phyloP scores from a whole-genome alignment of 1,140 invertebrate species.

The Copidosoma floridanum region DNA sequence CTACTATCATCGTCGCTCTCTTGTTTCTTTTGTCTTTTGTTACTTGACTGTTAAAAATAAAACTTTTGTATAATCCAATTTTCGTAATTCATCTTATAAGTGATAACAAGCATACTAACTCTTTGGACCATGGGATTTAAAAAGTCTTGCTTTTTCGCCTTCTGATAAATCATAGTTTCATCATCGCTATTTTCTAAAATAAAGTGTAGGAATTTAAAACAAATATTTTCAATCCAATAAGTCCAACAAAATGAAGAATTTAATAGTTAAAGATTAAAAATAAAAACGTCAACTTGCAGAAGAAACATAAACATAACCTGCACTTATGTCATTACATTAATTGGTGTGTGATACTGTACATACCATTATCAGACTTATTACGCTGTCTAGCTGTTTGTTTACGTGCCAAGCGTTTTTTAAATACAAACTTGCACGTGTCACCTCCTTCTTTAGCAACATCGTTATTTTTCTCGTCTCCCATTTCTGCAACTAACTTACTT shows the following conservation, averaged over 20 bases:
- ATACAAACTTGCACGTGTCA: slow-evolving; percentile 48
- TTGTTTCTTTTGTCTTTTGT: slow-evolving; percentile 34
- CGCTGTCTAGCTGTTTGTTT: slow-evolving; percentile 49
- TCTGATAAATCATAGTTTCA: slow-evolving; percentile 56
- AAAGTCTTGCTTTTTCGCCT: slow-evolving; percentile 55
- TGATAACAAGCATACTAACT: slow-evolving; percentile 41
- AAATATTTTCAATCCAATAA: too few relatives aligned
- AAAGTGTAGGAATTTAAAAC: too few relatives aligned
- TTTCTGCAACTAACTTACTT: too few relatives aligned
- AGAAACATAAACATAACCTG: too few relatives aligned
- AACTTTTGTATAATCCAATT: background rate
- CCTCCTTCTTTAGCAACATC: too few relatives aligned
- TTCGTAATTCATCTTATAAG: background rate
- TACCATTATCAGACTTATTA: slow-evolving; percentile 37
- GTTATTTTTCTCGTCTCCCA: slow-evolving; percentile 33
- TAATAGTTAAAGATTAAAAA: too few relatives aligned
- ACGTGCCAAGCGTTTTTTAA: slow-evolving; percentile 54
- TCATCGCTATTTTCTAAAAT: slow-evolving; percentile 55
- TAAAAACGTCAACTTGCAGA: too few relatives aligned
- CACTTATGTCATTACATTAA: too few relatives aligned
- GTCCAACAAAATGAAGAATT: too few relatives aligned
- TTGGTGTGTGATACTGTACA: slow-evolving; percentile 14
- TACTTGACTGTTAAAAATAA: slow-evolving; percentile 37
- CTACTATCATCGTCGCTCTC: slow-evolving; percentile 41
- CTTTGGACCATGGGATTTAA: slow-evolving; percentile 63